Base-by-base conservation (phyloP, 2,888 invertebrate genomes). In the Tuberolachnus salignus region DNA sequence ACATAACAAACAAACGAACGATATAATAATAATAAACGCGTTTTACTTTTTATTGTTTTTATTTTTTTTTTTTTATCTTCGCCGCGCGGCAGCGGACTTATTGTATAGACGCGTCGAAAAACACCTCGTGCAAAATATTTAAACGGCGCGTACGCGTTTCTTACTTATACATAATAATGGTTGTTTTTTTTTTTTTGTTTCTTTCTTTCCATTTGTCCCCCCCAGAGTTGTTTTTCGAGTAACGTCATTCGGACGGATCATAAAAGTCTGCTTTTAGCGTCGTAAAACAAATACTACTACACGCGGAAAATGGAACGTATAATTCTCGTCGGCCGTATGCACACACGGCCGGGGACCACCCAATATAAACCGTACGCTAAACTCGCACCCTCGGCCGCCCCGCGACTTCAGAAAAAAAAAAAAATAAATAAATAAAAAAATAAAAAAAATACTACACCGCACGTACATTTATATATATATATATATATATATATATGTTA, bases 261-360 rank as follows among this genome's bases (percentile, higher is more conserved):
- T 78, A 78, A 78, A 78, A 78, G 75, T 78, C 67, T n/a, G 66
- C 34, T 78, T 69, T 78, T 78, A 67, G 67, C 59, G 66, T 67
- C 75, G 75, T 78, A 69, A 69, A 78, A 78, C 57, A 78, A 67
- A 67, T 49, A 78, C 8, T 14, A 64, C 67, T 57, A 66, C 64
- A 75, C 64, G 34, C 34, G 75, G 34, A 34, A 34, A 34, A 67
- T 44, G 23, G 74, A 46, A 66, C 74, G n/a, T 49, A 67, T 57
- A 78, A 78, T 49, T 78, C 66, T 66, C 55, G 64, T 75, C 34
- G 6, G 3, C 6, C 34, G 34, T 34, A 6, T 34, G 6, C 34
- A 34, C 34, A 6, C 6, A 34, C 34, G 34, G 34, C 34, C 3
- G 59, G 67, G 75, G 75, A 78, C 75, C 75, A 78, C 75, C 75